A percentile compares a stretch with the other conserved stretches of the same genome.
phyloP scores from a whole-genome alignment of 2,797 vertebrate genomes.

The Amniataba percoides region DNA sequence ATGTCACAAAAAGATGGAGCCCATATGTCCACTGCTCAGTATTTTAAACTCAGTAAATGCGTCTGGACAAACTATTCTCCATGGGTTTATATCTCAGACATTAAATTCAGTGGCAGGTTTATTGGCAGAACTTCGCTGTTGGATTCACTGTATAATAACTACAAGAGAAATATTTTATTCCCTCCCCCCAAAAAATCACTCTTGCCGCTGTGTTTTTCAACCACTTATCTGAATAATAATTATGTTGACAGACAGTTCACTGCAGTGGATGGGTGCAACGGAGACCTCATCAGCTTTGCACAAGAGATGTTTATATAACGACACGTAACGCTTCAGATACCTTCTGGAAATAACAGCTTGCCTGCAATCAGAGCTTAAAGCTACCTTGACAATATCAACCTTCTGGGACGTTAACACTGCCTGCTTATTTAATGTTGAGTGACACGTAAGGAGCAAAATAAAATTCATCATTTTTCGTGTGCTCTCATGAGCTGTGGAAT shows the following conservation, averaged over 20 bases:
- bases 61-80: not conserved
- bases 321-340: slow-evolving; percentile 47
- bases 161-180: not conserved
- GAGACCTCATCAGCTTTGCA: slow-evolving; percentile 56
- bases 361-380: slow-evolving; percentile 53
- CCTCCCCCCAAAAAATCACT: slow-evolving; percentile 17
- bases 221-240: slow-evolving; percentile 49
- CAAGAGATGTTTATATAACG: slow-evolving; percentile 49
- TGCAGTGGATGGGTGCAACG: slow-evolving; percentile 40
- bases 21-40: slow-evolving; percentile 21
- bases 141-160: slow-evolving; percentile 8
- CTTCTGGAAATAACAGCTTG: slow-evolving; percentile 63
- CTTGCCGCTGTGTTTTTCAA: slow-evolving; percentile 14
- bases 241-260: slow-evolving; percentile 51
- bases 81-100: not conserved
- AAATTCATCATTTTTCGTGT: slow-evolving; percentile 17
- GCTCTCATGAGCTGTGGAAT: slow-evolving; percentile 32
- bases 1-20: slow-evolving; percentile 27
- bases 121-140: not conserved
- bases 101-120: not conserved
- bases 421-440: slow-evolving; percentile 46
- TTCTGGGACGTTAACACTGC: slow-evolving; percentile 40
- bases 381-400: slow-evolving; percentile 55
- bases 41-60: slow-evolving; percentile 8
- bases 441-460: slow-evolving; percentile 42